Evolutionary conservation across 2,797 vertebrate species (phyloP), one percentile per base, ranked within the genome.

Genomic region (Betta splendens): DNA sequence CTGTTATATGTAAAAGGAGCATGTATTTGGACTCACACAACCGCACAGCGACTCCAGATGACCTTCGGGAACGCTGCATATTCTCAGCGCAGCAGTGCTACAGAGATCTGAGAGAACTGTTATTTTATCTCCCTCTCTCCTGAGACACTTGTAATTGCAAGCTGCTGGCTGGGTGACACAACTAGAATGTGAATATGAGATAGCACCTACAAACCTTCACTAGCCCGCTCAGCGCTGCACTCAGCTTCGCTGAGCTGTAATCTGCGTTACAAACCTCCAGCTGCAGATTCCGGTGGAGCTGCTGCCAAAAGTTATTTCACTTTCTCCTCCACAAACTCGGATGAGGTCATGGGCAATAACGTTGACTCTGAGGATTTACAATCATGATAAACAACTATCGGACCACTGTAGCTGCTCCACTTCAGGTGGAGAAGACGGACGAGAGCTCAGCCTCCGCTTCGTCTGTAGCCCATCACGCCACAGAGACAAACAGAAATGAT

Each of bases 111-210:
- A 42, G 32, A 8, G 18, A 29, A 11, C 9, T 46, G 35, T 25
- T 31, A 13, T n/a, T 31, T 22, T 12, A 33, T 32, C 43, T 67
- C 48, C 25, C 10, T 47, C 32, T 71, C 65, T 63, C 48, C 46
- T 7, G 70, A 64, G 70, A 80, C 44, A 49, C 60, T 47, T 45
- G 59, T 59, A 70, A 79, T 72, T 75, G 58, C 60, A 61, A 15
- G 17, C 15, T 36, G 29, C 42, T 48, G 29, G 35, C 53, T 38
- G 45, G 9, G 44, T 43, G 53, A 44, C 58, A 69, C 35, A 62
- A 67, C 38, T 40, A 65, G 40, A 38, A 29, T 37, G 47, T 20
- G 23, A 68, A 64, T 65, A 29, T 63, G 55, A 64, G 32, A 75
- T 17, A 55, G 51, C 35, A 50, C 37, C 56, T 45, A 31, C n/a